These are phyloP conservation scores for Lottia gigantea DNA, from an alignment of 2,888 invertebrate genomes.

Conservation along the genomic window DNA sequence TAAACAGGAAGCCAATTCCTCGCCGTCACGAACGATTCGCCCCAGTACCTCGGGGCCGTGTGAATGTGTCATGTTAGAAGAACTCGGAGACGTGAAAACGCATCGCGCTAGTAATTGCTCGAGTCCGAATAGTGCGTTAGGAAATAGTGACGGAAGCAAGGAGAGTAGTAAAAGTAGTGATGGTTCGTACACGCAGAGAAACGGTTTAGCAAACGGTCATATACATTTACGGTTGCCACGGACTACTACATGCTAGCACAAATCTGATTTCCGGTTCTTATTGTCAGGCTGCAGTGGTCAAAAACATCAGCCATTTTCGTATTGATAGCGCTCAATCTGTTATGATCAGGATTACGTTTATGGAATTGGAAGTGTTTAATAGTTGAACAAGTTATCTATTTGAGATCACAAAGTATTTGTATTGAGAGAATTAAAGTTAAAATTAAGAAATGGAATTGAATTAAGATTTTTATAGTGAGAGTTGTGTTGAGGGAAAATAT, in stretches of 20 bases:
- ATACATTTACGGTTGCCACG: slow-evolving; percentile 66
- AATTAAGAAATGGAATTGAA: no score
- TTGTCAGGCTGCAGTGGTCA: no score
- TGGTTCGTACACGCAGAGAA: slow-evolving; percentile 55
- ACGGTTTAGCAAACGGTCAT: slow-evolving; percentile 64
- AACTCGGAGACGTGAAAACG: slow-evolving; percentile 29
- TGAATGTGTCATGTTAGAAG: slow-evolving; percentile 46
- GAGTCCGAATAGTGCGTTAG: slow-evolving; percentile 54
- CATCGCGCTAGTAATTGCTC: slow-evolving; percentile 43
- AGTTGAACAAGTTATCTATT: no score
- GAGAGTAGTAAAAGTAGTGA: slow-evolving; percentile 61
- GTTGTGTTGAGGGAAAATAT: no score
- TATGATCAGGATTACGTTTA: no score
- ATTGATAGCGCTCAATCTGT: no score
- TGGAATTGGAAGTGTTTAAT: no score
- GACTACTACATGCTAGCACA: slow-evolving; percentile 50
- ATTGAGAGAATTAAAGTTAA: no score
- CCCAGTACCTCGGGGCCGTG: slow-evolving; percentile 38
- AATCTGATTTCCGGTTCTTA: no score
- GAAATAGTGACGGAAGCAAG: slow-evolving; percentile 56
- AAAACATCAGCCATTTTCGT: no score
- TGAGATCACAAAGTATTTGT: no score
- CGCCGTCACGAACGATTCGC: slow-evolving; percentile 27
- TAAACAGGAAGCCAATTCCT: slow-evolving; percentile 12
- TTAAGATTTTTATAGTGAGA: no score